Evolutionary conservation across 2,797 vertebrate species (phyloP), one percentile per base, ranked within the genome.

Genomic region (Podarcis lilfordi): DNA sequence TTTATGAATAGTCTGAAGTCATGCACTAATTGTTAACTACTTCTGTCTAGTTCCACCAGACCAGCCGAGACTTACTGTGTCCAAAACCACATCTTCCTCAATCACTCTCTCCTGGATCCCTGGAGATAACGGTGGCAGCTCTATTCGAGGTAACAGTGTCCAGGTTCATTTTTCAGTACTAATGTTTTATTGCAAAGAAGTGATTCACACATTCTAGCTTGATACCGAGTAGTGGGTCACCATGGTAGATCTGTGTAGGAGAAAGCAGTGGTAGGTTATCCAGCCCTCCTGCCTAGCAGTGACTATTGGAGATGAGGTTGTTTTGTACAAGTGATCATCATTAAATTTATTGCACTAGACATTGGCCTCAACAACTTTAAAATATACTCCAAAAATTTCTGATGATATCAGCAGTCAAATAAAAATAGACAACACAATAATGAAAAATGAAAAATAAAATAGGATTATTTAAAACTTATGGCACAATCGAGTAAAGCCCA

Each of bases 81-180:
- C 99, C 93, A 99, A 99, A 98, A 99, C 99, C 2, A 99, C 99
- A 2, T 98, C 99, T 89, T 99, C 98, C 88, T 99, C 99, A 84
- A 99, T 99, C 95, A 99, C 99, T 17, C 97, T 99, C 90, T 99
- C 99, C 77, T 99, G 99, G 99, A 98, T 99, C 93, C 99, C 99
- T 50, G 99, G 99, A 86, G 99, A 99, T 96, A 99, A 99, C 0
- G 99, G 99, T 74, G 99, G 99, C 90, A 99, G 99, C 92, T 99
- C 99, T 37, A 99, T 99, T 94, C 97, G 99, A 98, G 99, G 99
- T 99, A 95, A 97, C 85, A 21, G 71, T 74, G 37, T 64, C 78
- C 2, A 82, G 13, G 0, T 89, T 11, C 45, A 66, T 35, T 59
- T 35, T 43, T 78, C 32, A 71, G 32, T 55, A 10, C 45, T 37